Conservation (phyloP, 2,797 vertebrate genomes). For the Pangasius macronema region DNA sequence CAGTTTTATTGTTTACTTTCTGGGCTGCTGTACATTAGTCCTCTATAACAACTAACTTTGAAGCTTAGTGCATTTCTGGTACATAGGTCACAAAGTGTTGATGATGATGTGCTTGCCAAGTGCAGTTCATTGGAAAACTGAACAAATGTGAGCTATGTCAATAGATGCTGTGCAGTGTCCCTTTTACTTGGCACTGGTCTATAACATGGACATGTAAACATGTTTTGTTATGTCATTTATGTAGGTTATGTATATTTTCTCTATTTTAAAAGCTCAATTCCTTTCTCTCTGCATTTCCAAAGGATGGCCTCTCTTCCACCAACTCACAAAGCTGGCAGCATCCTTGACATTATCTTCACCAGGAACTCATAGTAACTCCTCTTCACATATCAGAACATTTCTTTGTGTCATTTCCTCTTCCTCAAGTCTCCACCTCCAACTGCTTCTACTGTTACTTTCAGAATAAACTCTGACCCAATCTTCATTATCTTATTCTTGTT, state of each 20-base stretch:
- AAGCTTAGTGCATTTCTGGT: background rate
- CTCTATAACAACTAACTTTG: slow-evolving; percentile 14
- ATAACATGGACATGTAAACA: background rate
- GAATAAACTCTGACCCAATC: background rate
- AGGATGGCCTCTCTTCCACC: background rate
- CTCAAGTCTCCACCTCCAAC: background rate
- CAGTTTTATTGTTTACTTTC: slow-evolving; percentile 20
- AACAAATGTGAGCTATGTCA: background rate
- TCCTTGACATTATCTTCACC: background rate
- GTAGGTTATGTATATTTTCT: background rate
- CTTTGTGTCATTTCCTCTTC: background rate
- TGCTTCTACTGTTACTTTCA: background rate
- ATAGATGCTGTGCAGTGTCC: background rate
- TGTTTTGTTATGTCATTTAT: background rate
- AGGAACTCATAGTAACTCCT: background rate
- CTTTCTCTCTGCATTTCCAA: background rate
- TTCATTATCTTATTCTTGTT: background rate
- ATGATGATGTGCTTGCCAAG: slow-evolving; percentile 20
- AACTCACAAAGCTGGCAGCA: background rate
- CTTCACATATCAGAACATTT: background rate
- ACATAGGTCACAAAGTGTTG: slow-evolving; percentile 4
- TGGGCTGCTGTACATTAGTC: slow-evolving; percentile 6
- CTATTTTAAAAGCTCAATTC: background rate
- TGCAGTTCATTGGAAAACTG: slow-evolving; percentile 4
- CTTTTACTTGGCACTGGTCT: background rate